Conservation (phyloP, 2,113 vertebrate genomes). For the Mesocricetus auratus region DNA sequence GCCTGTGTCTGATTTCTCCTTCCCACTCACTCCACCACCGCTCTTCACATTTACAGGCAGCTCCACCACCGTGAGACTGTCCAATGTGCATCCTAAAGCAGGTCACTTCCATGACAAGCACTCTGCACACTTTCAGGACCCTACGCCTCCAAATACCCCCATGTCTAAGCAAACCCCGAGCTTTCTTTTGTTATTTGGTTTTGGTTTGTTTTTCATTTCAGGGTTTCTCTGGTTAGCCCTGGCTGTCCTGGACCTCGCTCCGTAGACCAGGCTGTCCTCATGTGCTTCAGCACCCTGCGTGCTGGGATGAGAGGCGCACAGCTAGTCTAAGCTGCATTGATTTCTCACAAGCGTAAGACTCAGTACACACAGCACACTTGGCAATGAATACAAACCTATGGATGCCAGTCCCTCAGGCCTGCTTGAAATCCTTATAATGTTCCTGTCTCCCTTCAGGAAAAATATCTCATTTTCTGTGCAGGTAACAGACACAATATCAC, state of each 20-base stretch:
- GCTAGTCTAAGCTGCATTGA: not conserved
- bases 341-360: fast-evolving
- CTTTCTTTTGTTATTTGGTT: not conserved
- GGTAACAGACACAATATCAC: slow-evolving; percentile 97
- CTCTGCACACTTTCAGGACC: not conserved
- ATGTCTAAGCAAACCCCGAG: not conserved
- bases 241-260: not conserved
- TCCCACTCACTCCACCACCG: not conserved
- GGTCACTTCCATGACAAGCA: not conserved
- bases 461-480: slow-evolving; percentile 98
- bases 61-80: not conserved
- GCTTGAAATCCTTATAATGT: slow-evolving; percentile 95
- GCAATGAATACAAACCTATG: slow-evolving; percentile 87
- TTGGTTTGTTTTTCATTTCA: not conserved
- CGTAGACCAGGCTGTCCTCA: not conserved
- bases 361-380: not conserved
- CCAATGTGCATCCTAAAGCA: not conserved
- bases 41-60: not conserved
- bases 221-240: not conserved
- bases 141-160: not conserved
- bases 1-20: not conserved
- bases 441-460: slow-evolving; percentile 95
- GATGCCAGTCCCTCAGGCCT: slow-evolving; percentile 92
- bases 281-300: not conserved
- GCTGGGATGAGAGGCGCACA: not conserved